Base-by-base conservation (phyloP, 1,140 invertebrate species). In the Ditylenchus dipsaci region DNA sequence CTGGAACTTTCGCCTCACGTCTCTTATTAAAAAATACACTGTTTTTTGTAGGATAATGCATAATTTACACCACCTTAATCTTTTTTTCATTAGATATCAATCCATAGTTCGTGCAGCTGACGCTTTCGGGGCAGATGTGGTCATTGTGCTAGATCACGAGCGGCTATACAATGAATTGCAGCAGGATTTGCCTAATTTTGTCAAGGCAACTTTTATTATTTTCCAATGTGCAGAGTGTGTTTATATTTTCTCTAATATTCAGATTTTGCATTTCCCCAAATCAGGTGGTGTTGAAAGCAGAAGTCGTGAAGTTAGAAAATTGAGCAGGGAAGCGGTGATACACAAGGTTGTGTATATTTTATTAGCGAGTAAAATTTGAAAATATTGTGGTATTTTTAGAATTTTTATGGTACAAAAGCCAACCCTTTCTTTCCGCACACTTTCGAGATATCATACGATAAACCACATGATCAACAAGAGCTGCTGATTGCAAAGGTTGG, bases 101-200 rank as follows among this genome's bases (percentile, higher is more conserved):
- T 82, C 82, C 27, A 69, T 87, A 1, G 82, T 86, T 11, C 91
- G 95, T 78, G 89, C 91, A 5, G 91, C 92, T 0, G 89, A 91
- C 79, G 90, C 90, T 7, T 97, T 97, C 85, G 91, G 95, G 87
- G 92, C 85, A 1, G 92, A 95, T 83, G 89, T 94, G 0, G 92
- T 98, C 77, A 86, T 97, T 69, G 95, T 98, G 0, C 82, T 99
- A 59, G 95, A 98, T 84, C 94, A 98, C 56, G 75, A 76, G 38
- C 69, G 74, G 9, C 30, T 76, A n/a, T 73, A 65, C 42, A 64
- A 58, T 23, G 76, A 76, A 21, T 47, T 76, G 7, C 49, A 57
- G 42, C 47, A 64, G 26, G 75, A 76, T 30, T 66, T 76, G 23
- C 66, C 71, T 1, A 68, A 26, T 27, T 69, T 43, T 26, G 63